Evolutionary conservation across 2,888 invertebrate genomes (phyloP).

Genomic region (Zygaena filipendulae): DNA sequence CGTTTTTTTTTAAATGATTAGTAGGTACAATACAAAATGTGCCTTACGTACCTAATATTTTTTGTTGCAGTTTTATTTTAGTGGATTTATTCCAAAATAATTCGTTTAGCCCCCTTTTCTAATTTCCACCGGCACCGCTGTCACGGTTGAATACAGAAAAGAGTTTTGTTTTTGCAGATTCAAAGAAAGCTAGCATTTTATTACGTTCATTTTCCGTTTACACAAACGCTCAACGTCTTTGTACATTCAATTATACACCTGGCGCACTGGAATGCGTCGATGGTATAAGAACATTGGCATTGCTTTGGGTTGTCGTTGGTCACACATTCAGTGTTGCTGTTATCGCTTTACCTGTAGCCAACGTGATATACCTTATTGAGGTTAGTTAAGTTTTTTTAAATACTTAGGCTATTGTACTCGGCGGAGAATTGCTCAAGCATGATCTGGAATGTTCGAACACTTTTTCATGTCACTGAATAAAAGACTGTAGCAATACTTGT

Average conservation of each 20-base stretch:
- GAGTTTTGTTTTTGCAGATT: slow-evolving; percentile 31
- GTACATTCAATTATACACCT: slow-evolving; percentile 19
- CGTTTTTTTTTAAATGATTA: too few relatives aligned
- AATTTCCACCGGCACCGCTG: too few relatives aligned
- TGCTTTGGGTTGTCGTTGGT: slow-evolving; percentile 35
- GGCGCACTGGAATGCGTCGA: slow-evolving; percentile 30
- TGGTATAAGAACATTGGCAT: slow-evolving; percentile 31
- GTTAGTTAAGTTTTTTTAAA: slow-evolving; percentile 13
- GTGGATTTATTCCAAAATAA: too few relatives aligned
- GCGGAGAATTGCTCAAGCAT: too few relatives aligned
- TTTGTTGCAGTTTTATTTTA: too few relatives aligned
- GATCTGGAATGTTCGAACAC: neutral
- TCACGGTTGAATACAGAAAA: too few relatives aligned
- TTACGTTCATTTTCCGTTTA: slow-evolving; percentile 31
- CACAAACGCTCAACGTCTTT: slow-evolving; percentile 34
- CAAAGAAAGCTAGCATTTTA: slow-evolving; percentile 25
- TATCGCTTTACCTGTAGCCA: slow-evolving; percentile 5
- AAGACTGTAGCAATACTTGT: too few relatives aligned
- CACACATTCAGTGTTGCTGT: slow-evolving; percentile 20
- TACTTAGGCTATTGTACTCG: too few relatives aligned
- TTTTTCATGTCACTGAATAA: too few relatives aligned
- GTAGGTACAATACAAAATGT: too few relatives aligned
- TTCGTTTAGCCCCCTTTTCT: too few relatives aligned
- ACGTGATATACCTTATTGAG: slow-evolving; percentile 14
- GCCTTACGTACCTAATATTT: too few relatives aligned